Base-by-base conservation (phyloP, 2,888 invertebrate species). In the Drosophila formosana region DNA sequence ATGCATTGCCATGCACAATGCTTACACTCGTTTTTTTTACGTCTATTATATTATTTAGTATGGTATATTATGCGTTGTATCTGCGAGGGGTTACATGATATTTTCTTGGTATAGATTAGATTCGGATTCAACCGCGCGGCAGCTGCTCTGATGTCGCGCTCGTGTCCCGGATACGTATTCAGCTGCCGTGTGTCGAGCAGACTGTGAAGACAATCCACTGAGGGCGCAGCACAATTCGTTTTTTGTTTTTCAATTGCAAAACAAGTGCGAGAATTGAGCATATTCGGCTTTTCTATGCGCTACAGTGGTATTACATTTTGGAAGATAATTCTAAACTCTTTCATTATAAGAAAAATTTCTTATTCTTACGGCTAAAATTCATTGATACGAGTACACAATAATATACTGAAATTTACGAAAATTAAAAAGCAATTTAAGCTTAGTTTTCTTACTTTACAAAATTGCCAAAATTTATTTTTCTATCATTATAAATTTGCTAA, bases 141-240 rank as follows among this genome's bases (percentile, higher is more conserved):
- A 78, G 75, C 72, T 66, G 76, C 66, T 78, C 43, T 66, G 50
- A 61, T 78, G 47, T 67, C 62, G 57, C 56, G 51, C 47, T 49
- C 18, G 18, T n/a, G 45, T 55, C 45, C 45, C 45, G 43, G 32
- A 49, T 37, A 55, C 30, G 51, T 45, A 32, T 18, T 60, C 58
- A 43, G 18, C 51, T 18, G 51, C 60, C 66, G 62, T 62, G 56
- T 67, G 57, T 32, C 53, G 28, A 63, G 46, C 55, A 51, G 50
- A 47, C 61, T 62, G 80, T 56, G 60, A 65, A 64, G 62, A 79
- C 73, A 69, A 79, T 69, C 43, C 61, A 63, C 41, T 52, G 28
- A 52, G 49, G 13, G 34, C 11, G 41, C 3, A 45, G 13, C 18
- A 26, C 18, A 53, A 30, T 45, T 46, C 6, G 25, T 8, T 50